Evolutionary conservation across 1,140 invertebrate genomes (phyloP), one percentile per base, ranked within the genome.

Genomic region (Oryctes rhinoceros): DNA sequence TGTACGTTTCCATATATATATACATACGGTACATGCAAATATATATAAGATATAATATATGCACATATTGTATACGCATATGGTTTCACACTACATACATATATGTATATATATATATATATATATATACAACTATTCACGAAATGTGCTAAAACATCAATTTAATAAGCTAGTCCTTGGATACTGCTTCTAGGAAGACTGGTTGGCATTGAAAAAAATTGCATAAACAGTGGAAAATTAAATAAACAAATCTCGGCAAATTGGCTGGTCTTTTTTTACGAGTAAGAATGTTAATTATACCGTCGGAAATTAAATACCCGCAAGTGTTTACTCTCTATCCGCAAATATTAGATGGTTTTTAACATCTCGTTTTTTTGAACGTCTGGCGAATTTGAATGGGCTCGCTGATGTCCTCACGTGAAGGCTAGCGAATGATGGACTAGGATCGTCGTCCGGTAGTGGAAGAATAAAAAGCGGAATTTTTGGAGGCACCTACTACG

Each of bases 191-290:
- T 30, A 24, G 24, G 65, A 71, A 71, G 65, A 71, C 35, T 24
- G 65, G 24, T 24, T 71, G 65, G 65, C 65, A 71, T 35, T 71
- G 65, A 71, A 71, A 71, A 30, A 71, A 71, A 71, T 71, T 24
- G 65, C 65, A 71, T 71, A 71, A 35, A 71, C 65, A 71, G 65
- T 71, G 24, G 65, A 24, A 71, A 71, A 71, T 15, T 71, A 71
- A 71, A 71, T 71, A 71, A 71, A 71, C 65, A 71, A 71, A 71
- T 37, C 65, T 37, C 65, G 24, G 65, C 65, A 71, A 71, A 71
- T 71, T 71, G 35, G 20, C 9, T 24, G 35, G 65, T 24, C 53
- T 20, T 71, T 71, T 71, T 71, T 71, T 71, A 71, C 65, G 65
- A 71, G 9, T 15, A 71, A 71, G 65, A 71, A 71, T 71, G 65